A percentile compares a stretch with the other conserved stretches of the same genome.
These are phyloP conservation scores for Cassiopea andromeda DNA, from an alignment of 30 jellyfish, hydroid and myxozoan genomes.

Conservation along the genomic window DNA sequence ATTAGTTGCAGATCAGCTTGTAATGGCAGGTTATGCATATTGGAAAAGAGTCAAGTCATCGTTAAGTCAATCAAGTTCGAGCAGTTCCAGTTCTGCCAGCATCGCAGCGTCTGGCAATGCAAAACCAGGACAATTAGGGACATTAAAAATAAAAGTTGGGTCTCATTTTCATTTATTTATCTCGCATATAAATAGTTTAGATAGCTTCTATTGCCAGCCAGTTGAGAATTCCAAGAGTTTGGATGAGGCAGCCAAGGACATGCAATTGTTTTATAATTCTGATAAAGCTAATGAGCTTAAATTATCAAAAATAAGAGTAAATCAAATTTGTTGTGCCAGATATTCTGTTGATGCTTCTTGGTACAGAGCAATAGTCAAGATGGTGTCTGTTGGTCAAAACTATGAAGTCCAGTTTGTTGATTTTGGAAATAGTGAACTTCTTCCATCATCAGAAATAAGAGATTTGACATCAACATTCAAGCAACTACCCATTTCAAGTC, in stretches of 20 bases:
- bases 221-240: constrained; percentile 45
- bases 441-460: constrained; percentile 46
- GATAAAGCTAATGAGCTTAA: constrained; percentile 6
- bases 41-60: constrained; percentile 46
- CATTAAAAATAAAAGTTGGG: constrained; percentile 5
- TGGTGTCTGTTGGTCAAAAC: constrained; percentile 7
- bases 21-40: constrained; percentile 89
- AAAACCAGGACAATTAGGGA: constrained; percentile 36
- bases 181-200: constrained; percentile 56
- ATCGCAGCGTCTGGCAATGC: constrained; percentile 40
- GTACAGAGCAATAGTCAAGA: constrained; percentile 81
- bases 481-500: constrained; percentile 64
- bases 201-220: constrained; percentile 82
- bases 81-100: constrained; percentile 59
- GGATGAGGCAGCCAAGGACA: constrained; percentile 48
- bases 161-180: constrained; percentile 68
- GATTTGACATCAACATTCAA: constrained; percentile 51
- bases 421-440: constrained; percentile 72
- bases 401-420: constrained; percentile 65
- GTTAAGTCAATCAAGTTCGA: constrained; percentile 40
- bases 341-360: constrained; percentile 81
- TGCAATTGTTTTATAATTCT: constrained; percentile 60
- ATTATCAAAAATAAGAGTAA: constrained; percentile 3
- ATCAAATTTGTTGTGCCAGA: constrained; percentile 89
- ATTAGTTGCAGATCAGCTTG: constrained; percentile 83